These are phyloP conservation scores for Helobdella robusta DNA, from an alignment of 2,888 invertebrate species.

Conservation along the genomic window DNA sequence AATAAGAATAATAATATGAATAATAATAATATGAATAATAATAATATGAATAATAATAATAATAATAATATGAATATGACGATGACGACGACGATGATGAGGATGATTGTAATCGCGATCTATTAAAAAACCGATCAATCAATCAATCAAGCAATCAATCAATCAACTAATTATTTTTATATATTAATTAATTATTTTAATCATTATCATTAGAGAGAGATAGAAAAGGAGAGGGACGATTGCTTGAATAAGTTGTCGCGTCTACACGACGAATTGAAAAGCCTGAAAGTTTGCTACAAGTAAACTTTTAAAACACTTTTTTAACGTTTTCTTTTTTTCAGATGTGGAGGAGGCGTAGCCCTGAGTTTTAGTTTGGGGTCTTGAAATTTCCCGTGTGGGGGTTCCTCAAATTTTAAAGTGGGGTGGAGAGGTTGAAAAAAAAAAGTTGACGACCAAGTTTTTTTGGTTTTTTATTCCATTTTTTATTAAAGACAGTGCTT, in stretches of 20 bases:
- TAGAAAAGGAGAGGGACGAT: conserved; percentile 16
- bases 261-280: conserved; percentile 8
- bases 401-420: no score
- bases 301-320: neutral
- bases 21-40: neutral
- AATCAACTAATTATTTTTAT: neutral
- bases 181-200: neutral
- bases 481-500: no score
- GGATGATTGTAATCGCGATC: no score
- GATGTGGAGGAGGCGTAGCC: no score
- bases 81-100: no score
- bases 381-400: no score
- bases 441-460: neutral
- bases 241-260: conserved; percentile 3
- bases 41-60: no score
- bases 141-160: no score
- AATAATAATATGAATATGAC: no score
- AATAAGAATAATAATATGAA: neutral
- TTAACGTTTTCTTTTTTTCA: neutral
- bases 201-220: neutral
- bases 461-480: neutral
- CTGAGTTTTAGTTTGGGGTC: no score
- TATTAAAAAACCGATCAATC: no score
- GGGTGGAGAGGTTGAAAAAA: no score
- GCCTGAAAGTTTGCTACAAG: conserved; percentile 14